Percentiles rank a stretch among this genome's conserved stretches.
phyloP scores from a whole-genome alignment of 1,140 invertebrate species.

The Neodiprion lecontei region DNA sequence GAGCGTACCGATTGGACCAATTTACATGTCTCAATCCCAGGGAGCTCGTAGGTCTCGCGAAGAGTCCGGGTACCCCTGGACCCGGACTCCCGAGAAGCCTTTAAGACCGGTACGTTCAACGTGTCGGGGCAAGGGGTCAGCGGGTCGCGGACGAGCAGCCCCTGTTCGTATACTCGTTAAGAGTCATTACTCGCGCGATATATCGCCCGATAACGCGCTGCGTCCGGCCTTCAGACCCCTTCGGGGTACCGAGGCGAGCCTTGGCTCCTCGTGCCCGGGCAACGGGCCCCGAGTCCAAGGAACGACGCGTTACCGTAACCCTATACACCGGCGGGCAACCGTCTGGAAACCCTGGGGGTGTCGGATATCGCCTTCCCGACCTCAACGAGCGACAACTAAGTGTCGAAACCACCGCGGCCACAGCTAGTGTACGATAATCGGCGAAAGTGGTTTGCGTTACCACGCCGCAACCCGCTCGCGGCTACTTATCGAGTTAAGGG shows the following conservation, averaged over 20 bases:
- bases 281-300: slow-evolving; percentile 13
- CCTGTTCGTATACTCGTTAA: slow-evolving; percentile 47
- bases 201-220: slow-evolving; percentile 10
- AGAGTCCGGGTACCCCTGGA: neutral
- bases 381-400: slow-evolving; percentile 8
- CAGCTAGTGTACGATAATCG: neutral
- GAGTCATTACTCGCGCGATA: slow-evolving; percentile 16
- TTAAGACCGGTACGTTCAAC: neutral
- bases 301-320: slow-evolving; percentile 43
- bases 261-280: neutral
- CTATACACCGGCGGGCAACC: slow-evolving; percentile 51
- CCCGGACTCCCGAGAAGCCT: neutral
- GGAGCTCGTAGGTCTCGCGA: slow-evolving; percentile 19
- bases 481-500: neutral
- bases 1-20: slow-evolving; percentile 54
- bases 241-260: slow-evolving; percentile 40
- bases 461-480: neutral
- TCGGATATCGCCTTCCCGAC: slow-evolving; percentile 12
- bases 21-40: slow-evolving; percentile 60
- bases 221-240: slow-evolving; percentile 38
- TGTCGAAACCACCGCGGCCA: slow-evolving; percentile 10
- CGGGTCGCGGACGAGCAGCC: slow-evolving; percentile 14
- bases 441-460: neutral
- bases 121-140: slow-evolving; percentile 25
- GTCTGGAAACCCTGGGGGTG: slow-evolving; percentile 45